Base-by-base conservation (phyloP, 2,888 invertebrate species). In the Caenorhabditis panamensis region DNA sequence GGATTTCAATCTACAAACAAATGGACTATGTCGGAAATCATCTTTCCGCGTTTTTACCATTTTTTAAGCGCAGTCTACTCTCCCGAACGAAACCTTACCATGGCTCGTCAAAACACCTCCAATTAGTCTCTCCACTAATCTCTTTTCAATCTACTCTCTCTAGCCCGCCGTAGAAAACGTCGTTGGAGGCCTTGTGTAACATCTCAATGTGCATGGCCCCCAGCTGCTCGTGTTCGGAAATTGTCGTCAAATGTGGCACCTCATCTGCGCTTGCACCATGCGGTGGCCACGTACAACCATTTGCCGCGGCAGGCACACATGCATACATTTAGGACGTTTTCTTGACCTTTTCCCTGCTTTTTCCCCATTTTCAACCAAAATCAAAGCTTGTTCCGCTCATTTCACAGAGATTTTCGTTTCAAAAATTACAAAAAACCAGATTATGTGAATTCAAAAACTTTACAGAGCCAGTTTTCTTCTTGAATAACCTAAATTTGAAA, bases 211-310 rank as follows among this genome's bases (percentile, higher is more conserved):
- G 18, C 47, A 47, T 6, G n/a, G 18, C 5, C 47, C 20, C 18
- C 47, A 47, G 47, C 47, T 47, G 47, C 47, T 47, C n/a, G n/a
- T 18, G 5, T 47, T 47, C 47, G 5, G 11, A 18, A 18, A 56
- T 9, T 56, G 31, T 56, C 56, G 56, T 56, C 56, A 56, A 56
- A 11, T 56, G 18, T 36, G 31, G 31, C 31, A 31, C 18, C n/a
- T 28, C n/a, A 36, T 56, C n/a, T 31, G 56, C 18, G 18, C 31
- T 8, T 31, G 2, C 56, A 31, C 31, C 18, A 2, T 31, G n/a
- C n/a, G 2, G n/a, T n/a, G 20, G n/a, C 11, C 47, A 47, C 47
- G 18, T n/a, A 47, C 47, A 1, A 2, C 18, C 2, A 18, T n/a
- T 47, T 47, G 18, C 47, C 47, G 5, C 47, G 47, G n/a, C 47